phyloP scores from a whole-genome alignment of 2,797 vertebrate species.

The Crypturellus tataupa region DNA sequence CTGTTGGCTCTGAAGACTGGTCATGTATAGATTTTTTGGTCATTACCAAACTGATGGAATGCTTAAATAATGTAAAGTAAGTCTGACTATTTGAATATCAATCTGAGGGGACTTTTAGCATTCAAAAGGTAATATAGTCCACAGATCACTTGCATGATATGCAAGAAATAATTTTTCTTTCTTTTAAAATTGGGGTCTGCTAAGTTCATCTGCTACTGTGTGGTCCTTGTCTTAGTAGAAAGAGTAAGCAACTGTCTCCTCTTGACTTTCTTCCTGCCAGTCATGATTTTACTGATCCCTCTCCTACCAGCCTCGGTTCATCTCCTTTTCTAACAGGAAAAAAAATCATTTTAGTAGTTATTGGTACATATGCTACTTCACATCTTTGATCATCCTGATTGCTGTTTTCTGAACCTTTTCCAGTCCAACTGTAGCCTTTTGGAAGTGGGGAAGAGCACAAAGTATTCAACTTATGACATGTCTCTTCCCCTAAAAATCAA shows the following conservation, averaged over 20 bases:
- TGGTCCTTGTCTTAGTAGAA: background rate
- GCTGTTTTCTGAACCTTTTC: background rate
- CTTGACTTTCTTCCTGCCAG: background rate
- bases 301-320: background rate
- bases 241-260: background rate
- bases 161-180: background rate
- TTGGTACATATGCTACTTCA: background rate
- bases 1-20: background rate
- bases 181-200: background rate
- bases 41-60: background rate
- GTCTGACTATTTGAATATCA: background rate
- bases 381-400: background rate
- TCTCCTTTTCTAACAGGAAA: background rate
- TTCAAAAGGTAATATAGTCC: background rate
- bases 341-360: background rate
- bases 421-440: background rate
- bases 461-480: background rate
- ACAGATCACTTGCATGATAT: background rate
- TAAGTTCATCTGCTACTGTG: background rate
- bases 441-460: background rate
- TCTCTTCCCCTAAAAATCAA: background rate
- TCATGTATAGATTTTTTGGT: background rate
- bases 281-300: rapidly evolving
- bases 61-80: background rate
- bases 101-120: background rate